Base-by-base conservation (phyloP, 2,888 invertebrate genomes). In the Lysandra coridon region DNA sequence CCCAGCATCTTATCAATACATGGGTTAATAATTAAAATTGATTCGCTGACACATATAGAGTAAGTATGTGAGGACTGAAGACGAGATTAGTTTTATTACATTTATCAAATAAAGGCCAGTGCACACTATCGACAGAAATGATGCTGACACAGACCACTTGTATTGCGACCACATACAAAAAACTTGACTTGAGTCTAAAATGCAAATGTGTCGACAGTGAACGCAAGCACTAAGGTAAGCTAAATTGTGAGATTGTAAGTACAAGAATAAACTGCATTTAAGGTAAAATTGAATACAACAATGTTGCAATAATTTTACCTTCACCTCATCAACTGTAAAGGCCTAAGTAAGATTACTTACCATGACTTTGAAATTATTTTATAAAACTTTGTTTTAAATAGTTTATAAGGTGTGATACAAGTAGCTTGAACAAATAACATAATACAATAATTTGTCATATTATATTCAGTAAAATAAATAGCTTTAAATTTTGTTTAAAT, bases 1-100 rank as follows among this genome's bases (percentile, higher is more conserved):
- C 23, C 95, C 95, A 74, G 98, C 97, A 81, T 97, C 97, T 83
- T 98, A 98, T 94, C 98, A 98, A 90, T 98, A 97, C 90, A 97
- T 97, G 96, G 97, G 97, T 82, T 97, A 95, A 95, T 77, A 64
- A 14, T 49, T 57, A 44, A 49, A 33, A 49, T 17, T 17, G 1
- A 14, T 17, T 37, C 14, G 40, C 64, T 64, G 30, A 69, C 30
- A 69, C 14, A 33, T 69, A 33, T 30, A 69, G 33, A 69, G 33
- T 69, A 5, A 69, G 33, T 37, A 69, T 69, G 33, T 37, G 33
- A 37, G 30, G 4, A 64, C 30, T 64, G 64, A 64, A 23, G 12
- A 64, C 12, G 69, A 69, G 69, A 69, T 69, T 69, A 12, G 4
- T 37, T 37, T 69, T 37, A 33, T 10, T 23, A 64, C 12, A 33